A percentile compares a stretch with the other conserved stretches of the same genome.
Conservation (phyloP, 2,797 vertebrate species). For the Natrix natrix region DNA sequence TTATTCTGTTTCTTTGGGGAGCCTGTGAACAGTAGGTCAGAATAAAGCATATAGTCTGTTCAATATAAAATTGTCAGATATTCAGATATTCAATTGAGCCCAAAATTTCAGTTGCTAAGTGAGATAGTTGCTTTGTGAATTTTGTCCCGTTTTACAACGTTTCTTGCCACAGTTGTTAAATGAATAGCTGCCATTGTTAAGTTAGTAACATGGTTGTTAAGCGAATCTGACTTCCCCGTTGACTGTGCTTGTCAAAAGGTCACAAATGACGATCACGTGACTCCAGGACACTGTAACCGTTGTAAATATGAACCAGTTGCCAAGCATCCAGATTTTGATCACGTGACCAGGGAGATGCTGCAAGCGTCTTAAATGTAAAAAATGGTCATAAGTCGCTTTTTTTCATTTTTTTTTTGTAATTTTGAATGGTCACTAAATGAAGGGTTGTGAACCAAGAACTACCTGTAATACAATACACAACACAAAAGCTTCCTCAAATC, state of each 20-base stretch:
- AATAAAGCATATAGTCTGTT: neutral
- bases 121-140: neutral
- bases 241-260: neutral
- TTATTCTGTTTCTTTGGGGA: neutral
- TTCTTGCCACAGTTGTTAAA: neutral
- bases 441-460: too few species aligned
- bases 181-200: neutral
- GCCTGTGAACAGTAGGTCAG: neutral
- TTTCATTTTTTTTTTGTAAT: too few species aligned
- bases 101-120: neutral
- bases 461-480: too few species aligned
- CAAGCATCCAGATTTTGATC: too few species aligned
- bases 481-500: neutral
- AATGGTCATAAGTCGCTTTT: too few species aligned
- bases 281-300: neutral
- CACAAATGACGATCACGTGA: neutral
- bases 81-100: neutral
- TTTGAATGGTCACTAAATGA: too few species aligned
- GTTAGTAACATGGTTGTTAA: neutral
- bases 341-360: too few species aligned
- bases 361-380: too few species aligned
- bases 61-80: neutral
- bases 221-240: neutral
- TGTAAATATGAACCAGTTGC: too few species aligned
- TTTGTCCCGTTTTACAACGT: neutral